phyloP scores from a whole-genome alignment of 2,888 invertebrate genomes.

The Micropterix aruncella region DNA sequence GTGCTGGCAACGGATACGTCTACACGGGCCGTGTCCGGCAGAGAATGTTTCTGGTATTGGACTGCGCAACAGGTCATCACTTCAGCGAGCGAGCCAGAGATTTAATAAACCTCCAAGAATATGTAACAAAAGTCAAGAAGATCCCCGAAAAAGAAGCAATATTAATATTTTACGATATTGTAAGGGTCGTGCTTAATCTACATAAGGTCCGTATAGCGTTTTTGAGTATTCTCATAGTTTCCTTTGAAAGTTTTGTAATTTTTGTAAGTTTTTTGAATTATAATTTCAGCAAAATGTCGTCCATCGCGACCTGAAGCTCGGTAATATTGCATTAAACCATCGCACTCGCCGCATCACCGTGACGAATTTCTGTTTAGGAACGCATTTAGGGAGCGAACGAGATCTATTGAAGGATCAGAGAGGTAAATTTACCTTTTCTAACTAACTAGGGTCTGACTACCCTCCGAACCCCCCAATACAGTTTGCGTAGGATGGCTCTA shows the following conservation, averaged over 20 bases:
- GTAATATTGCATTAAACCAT: constrained; percentile 61
- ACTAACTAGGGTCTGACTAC: too few relatives aligned
- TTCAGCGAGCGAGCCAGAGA: constrained; percentile 38
- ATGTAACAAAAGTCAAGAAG: constrained; percentile 63
- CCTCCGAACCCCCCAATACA: too few relatives aligned
- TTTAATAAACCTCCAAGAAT: constrained; percentile 55
- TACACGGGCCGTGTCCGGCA: constrained; percentile 43
- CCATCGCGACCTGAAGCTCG: constrained; percentile 63
- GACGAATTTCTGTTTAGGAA: constrained; percentile 66
- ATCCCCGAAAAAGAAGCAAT: constrained; percentile 60
- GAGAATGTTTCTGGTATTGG: constrained; percentile 55
- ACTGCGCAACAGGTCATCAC: constrained; percentile 59
- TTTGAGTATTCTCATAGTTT: too few relatives aligned
- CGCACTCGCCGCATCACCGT: constrained; percentile 48
- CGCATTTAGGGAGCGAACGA: constrained; percentile 56
- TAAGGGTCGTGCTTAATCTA: constrained; percentile 55
- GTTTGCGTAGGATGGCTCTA: too few relatives aligned
- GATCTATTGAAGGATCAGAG: constrained; percentile 60
- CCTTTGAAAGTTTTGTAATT: too few relatives aligned
- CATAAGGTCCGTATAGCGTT: constrained; percentile 59
- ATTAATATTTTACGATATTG: constrained; percentile 59
- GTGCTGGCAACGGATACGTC: constrained; percentile 29
- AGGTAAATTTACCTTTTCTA: too few relatives aligned
- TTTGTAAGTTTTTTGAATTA: constrained; percentile 6
- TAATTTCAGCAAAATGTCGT: constrained; percentile 55